phyloP scores from a whole-genome alignment of 2,888 invertebrate species.

The Lasioglossum pauxillum region DNA sequence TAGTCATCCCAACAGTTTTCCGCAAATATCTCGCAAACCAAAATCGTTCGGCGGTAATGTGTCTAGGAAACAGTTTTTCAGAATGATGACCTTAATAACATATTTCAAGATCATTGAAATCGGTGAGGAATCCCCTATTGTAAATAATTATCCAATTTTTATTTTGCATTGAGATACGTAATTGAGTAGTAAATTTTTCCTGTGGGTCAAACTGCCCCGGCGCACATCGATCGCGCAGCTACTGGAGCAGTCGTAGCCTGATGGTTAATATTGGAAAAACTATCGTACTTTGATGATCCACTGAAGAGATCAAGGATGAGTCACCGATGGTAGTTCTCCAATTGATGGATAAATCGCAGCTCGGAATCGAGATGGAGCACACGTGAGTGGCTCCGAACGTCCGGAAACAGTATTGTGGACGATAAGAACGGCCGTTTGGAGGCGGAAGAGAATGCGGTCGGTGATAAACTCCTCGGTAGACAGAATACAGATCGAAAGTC shows the following conservation, averaged over 20 bases:
- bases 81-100: no score
- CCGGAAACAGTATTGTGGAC: slow-evolving; percentile 51
- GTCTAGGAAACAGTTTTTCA: no score
- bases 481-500: slow-evolving; percentile 83
- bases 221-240: background rate
- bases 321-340: background rate
- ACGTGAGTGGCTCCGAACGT: slow-evolving; percentile 41
- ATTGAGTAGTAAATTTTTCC: background rate
- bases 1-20: no score
- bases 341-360: slow-evolving; percentile 52
- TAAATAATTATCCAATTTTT: no score
- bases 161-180: no score
- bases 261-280: background rate
- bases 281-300: background rate
- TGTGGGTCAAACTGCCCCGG: background rate
- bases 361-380: slow-evolving; percentile 55
- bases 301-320: slow-evolving; percentile 7
- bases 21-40: no score
- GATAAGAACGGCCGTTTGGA: slow-evolving; percentile 60
- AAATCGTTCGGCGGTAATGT: no score
- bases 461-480: slow-evolving; percentile 82
- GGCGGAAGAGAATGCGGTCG: slow-evolving; percentile 69
- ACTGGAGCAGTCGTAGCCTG: background rate
- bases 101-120: no score
- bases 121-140: no score